Evolutionary conservation across 2,113 vertebrate genomes (phyloP), one percentile per base, ranked within the genome.

Genomic region (Lophochroa leadbeateri): DNA sequence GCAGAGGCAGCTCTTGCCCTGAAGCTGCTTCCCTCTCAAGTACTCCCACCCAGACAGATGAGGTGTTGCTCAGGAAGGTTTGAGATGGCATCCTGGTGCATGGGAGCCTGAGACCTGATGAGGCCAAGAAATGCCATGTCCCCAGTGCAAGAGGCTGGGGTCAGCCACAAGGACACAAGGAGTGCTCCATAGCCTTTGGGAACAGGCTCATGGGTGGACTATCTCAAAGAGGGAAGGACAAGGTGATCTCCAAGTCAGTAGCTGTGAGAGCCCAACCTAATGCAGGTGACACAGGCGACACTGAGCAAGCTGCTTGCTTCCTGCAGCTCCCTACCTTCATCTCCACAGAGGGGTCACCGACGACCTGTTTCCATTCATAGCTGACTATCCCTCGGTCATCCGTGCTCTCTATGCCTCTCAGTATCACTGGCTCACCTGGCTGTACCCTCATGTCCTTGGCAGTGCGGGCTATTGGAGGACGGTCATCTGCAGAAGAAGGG

Each of bases 401-500:
- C 3, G 93, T 97, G 97, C 98, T 99, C 47, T 97, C 94, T 4
- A 98, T 17, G 57, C 98, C 99, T 47, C 97, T 99, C 75, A 99
- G 96, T 4, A 91, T 96, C 87, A 99, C 96, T 0, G 68, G 88
- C 10, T 99, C 98, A 17, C 98, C 97, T 0, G 99, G 99, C 84
- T 99, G 99, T 9, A 99, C 98, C 43, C 98, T 99, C 80, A 96
- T 94, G 96, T 99, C 99, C 79, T 69, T 98, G 75, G 98, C 98
- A 13, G 97, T 97, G 20, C 97, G 95, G 33, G 98, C 98, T 88
- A 88, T 88, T 2, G 99, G 99, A 43, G 98, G 98, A 53, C 2
- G 71, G 41, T 98, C 97, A 65, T 94, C 99, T 99, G 94, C 35
- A 67, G 67, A 88, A 13, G 80, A 96, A 94, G 88, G 3, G 37